Evolutionary conservation across 2,888 invertebrate species (phyloP), one percentile per base, ranked within the genome.

Genomic region (Therioaphis trifolii): DNA sequence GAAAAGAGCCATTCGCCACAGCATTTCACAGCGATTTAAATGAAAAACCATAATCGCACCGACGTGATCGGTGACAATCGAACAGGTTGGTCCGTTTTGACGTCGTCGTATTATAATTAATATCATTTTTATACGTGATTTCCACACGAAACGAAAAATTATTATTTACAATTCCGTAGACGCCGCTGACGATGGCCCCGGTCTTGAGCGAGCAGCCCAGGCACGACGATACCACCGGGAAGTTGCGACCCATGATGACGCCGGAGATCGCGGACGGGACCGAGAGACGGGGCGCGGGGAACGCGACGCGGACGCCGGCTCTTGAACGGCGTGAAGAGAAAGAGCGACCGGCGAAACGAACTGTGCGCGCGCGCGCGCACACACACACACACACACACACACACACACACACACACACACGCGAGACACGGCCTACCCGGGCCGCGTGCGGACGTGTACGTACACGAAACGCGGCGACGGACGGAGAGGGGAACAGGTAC

Each of bases 151-250:
- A 43, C 43, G 43, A 43, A 43, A 43, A 43, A 11, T 2, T 7
- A 7, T 61, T 69, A 71, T 27, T 90, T 89, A 95, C 90, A 87
- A 95, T 93, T 85, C 94, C 94, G 86, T 92, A 90, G 52, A 92
- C 88, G 76, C 93, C 95, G 24, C 93, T 93, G 87, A 94, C 91
- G 72, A 95, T 89, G 1, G 95, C 93, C 7, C 95, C 95, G 9
- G 92, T 91, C 85, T 93, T 91, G 18, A 95, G 91, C 24, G 94
- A 92, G 76, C 91, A 92, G 87, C 94, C 94, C 75, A 92, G 90
- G 87, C 94, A 95, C 87, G 93, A 95, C 84, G 91, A 90, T 86
- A 91, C 91, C 72, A 95, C 88, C 49, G 80, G 80, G 18, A 82
- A 72, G 49, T 74, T 82, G 14, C 61, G 93, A 89, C 86, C 84